Conservation (phyloP, 2,888 invertebrate species). For the Cephalotes varians region DNA sequence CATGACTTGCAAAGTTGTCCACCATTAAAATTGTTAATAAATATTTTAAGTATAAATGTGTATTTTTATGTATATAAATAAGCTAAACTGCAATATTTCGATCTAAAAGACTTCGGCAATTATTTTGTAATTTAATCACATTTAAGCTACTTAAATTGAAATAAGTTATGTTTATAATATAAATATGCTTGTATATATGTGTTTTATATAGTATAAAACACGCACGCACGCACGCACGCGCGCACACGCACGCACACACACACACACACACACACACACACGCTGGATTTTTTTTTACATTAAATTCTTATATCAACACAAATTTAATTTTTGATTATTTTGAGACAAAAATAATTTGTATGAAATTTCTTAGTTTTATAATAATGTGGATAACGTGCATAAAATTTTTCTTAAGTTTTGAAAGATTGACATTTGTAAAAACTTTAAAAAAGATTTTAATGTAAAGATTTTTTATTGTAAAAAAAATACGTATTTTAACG, state of each 20-base stretch:
- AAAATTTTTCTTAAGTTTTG: not conserved
- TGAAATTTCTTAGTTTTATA: not conserved
- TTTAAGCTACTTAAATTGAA: not conserved
- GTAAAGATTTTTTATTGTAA: not conserved
- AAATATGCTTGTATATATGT: not conserved
- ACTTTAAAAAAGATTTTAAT: too few relatives aligned
- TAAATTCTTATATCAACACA: not conserved
- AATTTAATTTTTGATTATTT: not conserved
- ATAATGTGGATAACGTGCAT: not conserved
- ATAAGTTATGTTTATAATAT: not conserved
- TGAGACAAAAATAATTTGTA: not conserved
- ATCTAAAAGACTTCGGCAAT: not conserved
- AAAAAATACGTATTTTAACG: not conserved
- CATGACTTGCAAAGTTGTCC: not conserved
- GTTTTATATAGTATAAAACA: not conserved
- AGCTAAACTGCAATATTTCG: not conserved
- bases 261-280: not conserved
- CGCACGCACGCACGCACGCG: not conserved
- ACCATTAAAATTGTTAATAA: slow-evolving; percentile 4
- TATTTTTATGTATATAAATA: slow-evolving; percentile 20
- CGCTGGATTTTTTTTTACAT: not conserved
- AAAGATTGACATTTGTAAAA: not conserved
- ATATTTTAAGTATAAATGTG: not conserved
- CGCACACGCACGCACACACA: not conserved
- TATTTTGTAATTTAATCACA: not conserved